Evolutionary conservation across 2,113 vertebrate genomes (phyloP).

Genomic region (Carassius carassius): DNA sequence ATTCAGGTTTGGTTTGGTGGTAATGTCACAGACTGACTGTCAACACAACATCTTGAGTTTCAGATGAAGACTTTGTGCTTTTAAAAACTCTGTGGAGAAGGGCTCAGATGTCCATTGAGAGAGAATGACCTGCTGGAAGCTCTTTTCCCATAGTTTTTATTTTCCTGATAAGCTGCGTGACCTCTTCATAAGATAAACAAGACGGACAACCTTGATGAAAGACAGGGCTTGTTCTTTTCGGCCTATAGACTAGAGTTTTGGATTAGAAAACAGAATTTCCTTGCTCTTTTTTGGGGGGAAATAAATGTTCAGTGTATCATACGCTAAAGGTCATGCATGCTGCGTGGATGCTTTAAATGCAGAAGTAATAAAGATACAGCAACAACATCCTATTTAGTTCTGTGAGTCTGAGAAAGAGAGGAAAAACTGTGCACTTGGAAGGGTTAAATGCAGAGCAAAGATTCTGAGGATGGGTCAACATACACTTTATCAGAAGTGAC

Average conservation of each 20-base stretch:
- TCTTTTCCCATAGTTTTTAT: not conserved
- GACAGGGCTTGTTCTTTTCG: not conserved
- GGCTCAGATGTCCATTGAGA: not conserved
- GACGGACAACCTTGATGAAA: not conserved
- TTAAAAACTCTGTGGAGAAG: not conserved
- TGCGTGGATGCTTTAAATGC: too few species aligned
- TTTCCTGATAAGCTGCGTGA: constrained; percentile 6
- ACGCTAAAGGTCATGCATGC: not conserved
- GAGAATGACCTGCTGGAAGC: not conserved
- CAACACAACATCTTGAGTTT: not conserved
- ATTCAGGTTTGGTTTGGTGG: not conserved
- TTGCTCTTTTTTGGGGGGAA: not conserved
- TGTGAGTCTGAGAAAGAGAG: too few species aligned
- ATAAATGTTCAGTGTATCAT: not conserved
- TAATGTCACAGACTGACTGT: not conserved
- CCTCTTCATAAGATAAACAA: constrained; percentile 7
- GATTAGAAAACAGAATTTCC: not conserved
- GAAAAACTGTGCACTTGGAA: too few species aligned
- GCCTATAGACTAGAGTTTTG: not conserved
- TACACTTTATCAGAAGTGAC: too few species aligned
- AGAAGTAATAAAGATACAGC: not conserved
- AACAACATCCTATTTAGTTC: not conserved
- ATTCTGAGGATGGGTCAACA: too few species aligned
- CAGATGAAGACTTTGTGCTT: not conserved
- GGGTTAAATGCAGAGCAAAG: too few species aligned